Evolutionary conservation across 2,113 vertebrate species (phyloP), one percentile per base, ranked within the genome.

Genomic region (Gallinago jamesoni): DNA sequence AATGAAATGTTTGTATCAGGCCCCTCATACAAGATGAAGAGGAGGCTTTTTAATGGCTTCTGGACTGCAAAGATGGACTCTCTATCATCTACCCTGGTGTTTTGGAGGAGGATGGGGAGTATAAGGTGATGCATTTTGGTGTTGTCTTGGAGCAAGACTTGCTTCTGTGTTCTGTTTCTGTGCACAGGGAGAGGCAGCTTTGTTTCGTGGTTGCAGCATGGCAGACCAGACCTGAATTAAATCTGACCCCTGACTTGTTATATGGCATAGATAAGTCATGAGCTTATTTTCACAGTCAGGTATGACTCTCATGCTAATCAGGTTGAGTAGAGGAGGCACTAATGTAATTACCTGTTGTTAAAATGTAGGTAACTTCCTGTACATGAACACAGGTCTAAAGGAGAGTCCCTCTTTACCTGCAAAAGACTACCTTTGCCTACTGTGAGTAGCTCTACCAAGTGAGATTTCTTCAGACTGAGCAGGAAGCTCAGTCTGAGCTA

Each of bases 1-100:
- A 94, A 82, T 77, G 87, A 94, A 91, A 37, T 55, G 55, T 96
- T 97, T 93, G 82, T 94, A 96, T 96, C 66, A 86, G 70, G 56
- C 53, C 35, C 57, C 39, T 70, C 21, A 31, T 41, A 75, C 68
- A 68, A 70, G 41, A 84, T 78, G 55, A 86, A 59, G 73, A 93
- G 47, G 41, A 89, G 55, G 37, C 66, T 39, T 76, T 86, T 82
- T 56, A 90, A 57, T 56, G 66, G 87, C n/a, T 93, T 91, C 77
- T 68, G 39, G 56, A 59, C 31, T 55, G 66, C 77, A 55, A 89
- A 59, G 31, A 25, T 63, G 72, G 16, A 28, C 57, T 59, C 37
- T 57, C n/a, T 79, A 1, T 28, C 91, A 59, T 80, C 80, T 79
- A 11, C 45, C n/a, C 12, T 37, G 7, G 12, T 41, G 22, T 78